Percentiles rank a stretch among this genome's conserved stretches.
Evolutionary conservation across 2,113 vertebrate genomes (phyloP).

Genomic region (Callipepla squamata): DNA sequence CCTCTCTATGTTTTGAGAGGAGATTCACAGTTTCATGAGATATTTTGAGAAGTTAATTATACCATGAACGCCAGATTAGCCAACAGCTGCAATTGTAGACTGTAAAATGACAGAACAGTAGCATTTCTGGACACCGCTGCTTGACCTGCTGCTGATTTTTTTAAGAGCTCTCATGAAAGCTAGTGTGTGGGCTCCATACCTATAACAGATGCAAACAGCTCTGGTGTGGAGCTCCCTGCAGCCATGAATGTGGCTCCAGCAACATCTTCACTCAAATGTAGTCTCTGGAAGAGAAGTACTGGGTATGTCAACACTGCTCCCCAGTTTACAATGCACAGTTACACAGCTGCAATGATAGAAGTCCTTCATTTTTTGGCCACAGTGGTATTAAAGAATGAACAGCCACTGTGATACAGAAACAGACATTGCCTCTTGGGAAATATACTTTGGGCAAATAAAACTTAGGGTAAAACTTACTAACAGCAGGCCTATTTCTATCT

Average conservation of each 20-base stretch:
- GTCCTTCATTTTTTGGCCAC: not conserved
- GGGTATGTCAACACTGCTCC: not conserved
- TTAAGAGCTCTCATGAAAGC: constrained; percentile 1
- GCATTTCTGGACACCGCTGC: constrained; percentile 1
- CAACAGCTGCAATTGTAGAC: constrained; percentile 41
- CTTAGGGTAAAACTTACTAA: not conserved
- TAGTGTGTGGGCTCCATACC: constrained; percentile 76
- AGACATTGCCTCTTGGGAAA: not conserved
- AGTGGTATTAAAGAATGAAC: not conserved
- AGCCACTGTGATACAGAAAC: not conserved
- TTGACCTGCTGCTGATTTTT: constrained; percentile 15
- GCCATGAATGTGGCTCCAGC: constrained; percentile 99
- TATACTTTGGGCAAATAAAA: not conserved
- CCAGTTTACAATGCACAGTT: not conserved
- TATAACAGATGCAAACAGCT: constrained; percentile 96
- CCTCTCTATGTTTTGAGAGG: constrained; percentile 30
- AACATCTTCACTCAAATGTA: constrained; percentile 96
- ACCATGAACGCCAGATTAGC: constrained; percentile 14
- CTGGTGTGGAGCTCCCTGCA: constrained; percentile 96
- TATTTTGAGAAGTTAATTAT: constrained; percentile 60
- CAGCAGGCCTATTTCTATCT: not conserved
- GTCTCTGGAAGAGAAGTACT: constrained; percentile 82
- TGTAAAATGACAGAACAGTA: constrained; percentile 21
- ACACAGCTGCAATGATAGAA: not conserved
- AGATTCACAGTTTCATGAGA: constrained; percentile 23